A percentile compares a stretch with the other conserved stretches of the same genome.
Conservation (phyloP, 2,888 invertebrate species). For the Drosophila kambysellisi region DNA sequence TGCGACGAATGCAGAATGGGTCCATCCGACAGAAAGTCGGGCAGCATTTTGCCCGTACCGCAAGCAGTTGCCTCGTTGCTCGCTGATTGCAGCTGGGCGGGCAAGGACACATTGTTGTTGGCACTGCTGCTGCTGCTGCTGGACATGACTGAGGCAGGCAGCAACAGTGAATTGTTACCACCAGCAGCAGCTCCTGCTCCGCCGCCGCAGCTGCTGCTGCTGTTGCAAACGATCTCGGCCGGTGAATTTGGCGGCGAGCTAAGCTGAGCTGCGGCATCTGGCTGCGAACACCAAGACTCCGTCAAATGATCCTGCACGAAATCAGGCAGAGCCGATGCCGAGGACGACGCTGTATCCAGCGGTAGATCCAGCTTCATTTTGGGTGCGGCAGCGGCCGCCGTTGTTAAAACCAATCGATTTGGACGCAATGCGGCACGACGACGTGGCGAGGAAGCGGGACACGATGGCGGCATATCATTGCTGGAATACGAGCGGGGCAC, state of each 20-base stretch:
- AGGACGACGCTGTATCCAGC: slow-evolving; percentile 57
- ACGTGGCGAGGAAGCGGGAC: slow-evolving; percentile 62
- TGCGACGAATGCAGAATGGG: slow-evolving; percentile 86
- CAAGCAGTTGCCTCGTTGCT: slow-evolving; percentile 35
- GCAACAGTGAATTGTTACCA: slow-evolving; percentile 16
- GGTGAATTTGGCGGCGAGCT: slow-evolving; percentile 83
- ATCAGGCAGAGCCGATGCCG: slow-evolving; percentile 88
- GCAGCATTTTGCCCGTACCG: slow-evolving; percentile 85
- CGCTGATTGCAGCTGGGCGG: slow-evolving; percentile 28
- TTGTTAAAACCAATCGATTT: slow-evolving; percentile 72
- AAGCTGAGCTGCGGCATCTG: slow-evolving; percentile 78
- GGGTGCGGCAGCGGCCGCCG: slow-evolving; percentile 34
- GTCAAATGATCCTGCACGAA: slow-evolving; percentile 96
- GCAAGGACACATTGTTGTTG: slow-evolving; percentile 11
- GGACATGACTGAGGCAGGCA: slow-evolving; percentile 54
- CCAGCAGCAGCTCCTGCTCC: slow-evolving; percentile 37
- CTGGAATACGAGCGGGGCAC: slow-evolving; percentile 85
- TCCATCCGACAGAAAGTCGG: slow-evolving; percentile 90
- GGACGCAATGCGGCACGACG: slow-evolving; percentile 65
- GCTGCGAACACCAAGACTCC: slow-evolving; percentile 86
- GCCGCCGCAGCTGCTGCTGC: slow-evolving; percentile 13
- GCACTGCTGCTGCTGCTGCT: slow-evolving; percentile 34
- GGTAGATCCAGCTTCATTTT: slow-evolving; percentile 82
- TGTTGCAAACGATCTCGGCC: slow-evolving; percentile 55
- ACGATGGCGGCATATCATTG: slow-evolving; percentile 82